Evolutionary conservation across 1,140 invertebrate genomes (phyloP).

Genomic region (Apis florea): DNA sequence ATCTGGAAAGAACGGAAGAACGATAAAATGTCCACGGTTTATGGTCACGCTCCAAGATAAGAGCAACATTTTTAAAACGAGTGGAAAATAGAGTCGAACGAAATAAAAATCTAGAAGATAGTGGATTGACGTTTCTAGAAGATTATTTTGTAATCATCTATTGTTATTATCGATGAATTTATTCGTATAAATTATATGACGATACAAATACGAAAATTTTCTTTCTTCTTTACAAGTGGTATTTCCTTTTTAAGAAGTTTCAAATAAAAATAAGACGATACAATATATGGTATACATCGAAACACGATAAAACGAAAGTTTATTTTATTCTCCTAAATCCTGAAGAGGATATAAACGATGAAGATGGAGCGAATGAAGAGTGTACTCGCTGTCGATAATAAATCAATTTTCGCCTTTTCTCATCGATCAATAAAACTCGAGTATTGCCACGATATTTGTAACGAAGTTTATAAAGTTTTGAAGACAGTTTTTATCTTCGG

Average conservation of each 20-base stretch:
- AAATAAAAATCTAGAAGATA: no score
- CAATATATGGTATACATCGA: not conserved
- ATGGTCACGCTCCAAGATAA: not conserved
- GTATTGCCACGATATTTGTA: not conserved
- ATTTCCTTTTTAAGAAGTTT: no score
- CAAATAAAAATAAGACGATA: no score
- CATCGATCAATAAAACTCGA: slow-evolving; percentile 1
- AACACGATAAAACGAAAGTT: not conserved
- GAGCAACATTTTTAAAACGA: not conserved
- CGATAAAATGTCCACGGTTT: not conserved
- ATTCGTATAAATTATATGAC: no score
- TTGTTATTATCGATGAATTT: no score
- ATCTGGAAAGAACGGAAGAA: no score
- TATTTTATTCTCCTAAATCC: no score
- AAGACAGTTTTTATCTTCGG: not conserved
- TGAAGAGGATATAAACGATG: not conserved
- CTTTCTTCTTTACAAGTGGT: no score
- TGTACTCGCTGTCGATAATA: not conserved
- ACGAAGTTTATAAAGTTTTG: not conserved
- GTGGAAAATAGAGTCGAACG: not conserved
- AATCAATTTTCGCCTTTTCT: slow-evolving; percentile 4
- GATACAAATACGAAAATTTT: no score
- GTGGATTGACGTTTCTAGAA: no score
- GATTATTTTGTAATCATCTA: no score
- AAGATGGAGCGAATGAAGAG: not conserved